Percentiles rank a stretch among this genome's conserved stretches.
Evolutionary conservation across 2,797 vertebrate genomes (phyloP).

Genomic region (Lepus townsendii): DNA sequence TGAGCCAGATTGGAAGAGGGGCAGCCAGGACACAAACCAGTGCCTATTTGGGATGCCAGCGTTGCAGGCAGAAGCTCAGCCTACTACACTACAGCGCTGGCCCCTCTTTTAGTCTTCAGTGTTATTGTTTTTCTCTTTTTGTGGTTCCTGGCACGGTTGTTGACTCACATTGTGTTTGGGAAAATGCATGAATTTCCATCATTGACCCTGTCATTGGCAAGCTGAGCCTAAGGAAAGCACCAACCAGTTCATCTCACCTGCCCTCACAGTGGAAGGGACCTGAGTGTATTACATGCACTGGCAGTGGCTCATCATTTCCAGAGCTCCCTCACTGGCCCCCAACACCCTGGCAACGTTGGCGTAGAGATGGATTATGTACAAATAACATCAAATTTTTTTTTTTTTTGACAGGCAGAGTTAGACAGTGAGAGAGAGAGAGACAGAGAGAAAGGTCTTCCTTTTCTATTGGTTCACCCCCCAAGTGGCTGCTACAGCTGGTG

Average conservation of each 20-base stretch:
- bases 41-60: too few relatives aligned
- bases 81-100: too few relatives aligned
- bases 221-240: not conserved
- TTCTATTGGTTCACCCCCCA: too few relatives aligned
- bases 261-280: not conserved
- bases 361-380: not conserved
- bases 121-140: conserved; percentile 46
- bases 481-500: too few relatives aligned
- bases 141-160: not conserved
- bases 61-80: too few relatives aligned
- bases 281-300: not conserved
- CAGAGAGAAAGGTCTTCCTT: too few relatives aligned
- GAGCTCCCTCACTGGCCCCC: not conserved
- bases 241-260: not conserved
- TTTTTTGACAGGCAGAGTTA: too few relatives aligned
- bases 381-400: not conserved
- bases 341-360: not conserved
- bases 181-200: conserved; percentile 35
- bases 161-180: conserved; percentile 44
- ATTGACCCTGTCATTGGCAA: not conserved
- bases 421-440: too few relatives aligned
- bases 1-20: too few relatives aligned
- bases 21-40: too few relatives aligned
- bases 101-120: not conserved
- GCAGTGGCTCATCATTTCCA: not conserved